Conservation (phyloP, 2,797 vertebrate genomes). For the Coilia nasus region DNA sequence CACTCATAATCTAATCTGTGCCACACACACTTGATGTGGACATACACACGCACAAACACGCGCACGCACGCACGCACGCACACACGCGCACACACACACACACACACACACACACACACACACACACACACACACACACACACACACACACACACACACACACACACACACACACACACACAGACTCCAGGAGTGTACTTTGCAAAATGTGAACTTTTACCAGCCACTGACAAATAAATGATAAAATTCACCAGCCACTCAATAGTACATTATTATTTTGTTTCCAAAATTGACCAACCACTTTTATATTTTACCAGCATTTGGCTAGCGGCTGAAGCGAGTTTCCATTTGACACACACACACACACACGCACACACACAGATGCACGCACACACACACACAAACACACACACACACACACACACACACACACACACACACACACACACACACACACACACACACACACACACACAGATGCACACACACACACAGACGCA, state of each 20-base stretch:
- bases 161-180: neutral
- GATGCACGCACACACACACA: neutral
- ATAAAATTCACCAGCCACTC: no score
- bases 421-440: neutral
- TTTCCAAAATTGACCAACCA: no score
- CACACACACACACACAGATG: neutral
- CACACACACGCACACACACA: neutral
- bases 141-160: slow-evolving; percentile 16
- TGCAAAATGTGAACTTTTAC: no score
- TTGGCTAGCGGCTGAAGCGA: no score
- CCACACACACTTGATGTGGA: neutral
- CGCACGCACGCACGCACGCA: slow-evolving; percentile 5
- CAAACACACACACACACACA: slow-evolving; percentile 13
- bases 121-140: slow-evolving; percentile 26
- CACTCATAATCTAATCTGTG: neutral
- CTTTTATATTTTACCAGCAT: no score
- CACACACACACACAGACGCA: neutral
- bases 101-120: neutral
- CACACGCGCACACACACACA: slow-evolving; percentile 8
- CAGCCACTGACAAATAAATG: no score
- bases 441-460: slow-evolving; percentile 14
- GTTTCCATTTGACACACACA: neutral
- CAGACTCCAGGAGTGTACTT: no score
- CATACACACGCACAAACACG: neutral
- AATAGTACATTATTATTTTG: no score